Evolutionary conservation across 2,888 invertebrate species (phyloP).

Genomic region (Thecocarcelia acutangulata): DNA sequence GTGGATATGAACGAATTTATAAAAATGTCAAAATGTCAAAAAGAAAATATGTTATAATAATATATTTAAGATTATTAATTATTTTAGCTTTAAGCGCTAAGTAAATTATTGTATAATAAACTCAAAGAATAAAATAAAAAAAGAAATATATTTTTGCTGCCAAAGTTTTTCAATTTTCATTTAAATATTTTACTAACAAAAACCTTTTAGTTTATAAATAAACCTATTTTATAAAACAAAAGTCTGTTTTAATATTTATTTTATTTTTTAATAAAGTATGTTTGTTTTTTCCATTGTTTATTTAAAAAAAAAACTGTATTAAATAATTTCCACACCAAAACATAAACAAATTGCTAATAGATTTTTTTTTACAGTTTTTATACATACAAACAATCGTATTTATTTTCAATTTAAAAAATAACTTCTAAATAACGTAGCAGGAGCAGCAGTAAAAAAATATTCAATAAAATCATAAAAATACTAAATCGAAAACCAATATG

Average conservation of each 20-base stretch:
- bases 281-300: not conserved
- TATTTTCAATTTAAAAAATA: conserved; percentile 57
- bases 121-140: too few species aligned
- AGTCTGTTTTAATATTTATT: not conserved
- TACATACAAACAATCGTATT: conserved; percentile 41
- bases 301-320: not conserved
- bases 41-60: too few species aligned
- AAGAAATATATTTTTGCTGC: too few species aligned
- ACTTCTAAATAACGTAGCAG: conserved; percentile 47
- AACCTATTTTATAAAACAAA: not conserved
- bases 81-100: too few species aligned
- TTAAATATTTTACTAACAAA: not conserved
- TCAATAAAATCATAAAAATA: conserved; percentile 6
- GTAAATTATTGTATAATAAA: too few species aligned
- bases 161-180: not conserved
- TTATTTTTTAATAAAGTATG: not conserved
- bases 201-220: not conserved
- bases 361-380: conserved; percentile 36
- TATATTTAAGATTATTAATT: too few species aligned
- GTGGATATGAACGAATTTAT: too few species aligned
- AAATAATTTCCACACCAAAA: not conserved
- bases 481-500: conserved; percentile 16
- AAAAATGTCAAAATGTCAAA: too few species aligned
- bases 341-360: not conserved
- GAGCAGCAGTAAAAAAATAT: not conserved